phyloP scores from a whole-genome alignment of 1,140 invertebrate genomes.

The Drosophila mauritiana region DNA sequence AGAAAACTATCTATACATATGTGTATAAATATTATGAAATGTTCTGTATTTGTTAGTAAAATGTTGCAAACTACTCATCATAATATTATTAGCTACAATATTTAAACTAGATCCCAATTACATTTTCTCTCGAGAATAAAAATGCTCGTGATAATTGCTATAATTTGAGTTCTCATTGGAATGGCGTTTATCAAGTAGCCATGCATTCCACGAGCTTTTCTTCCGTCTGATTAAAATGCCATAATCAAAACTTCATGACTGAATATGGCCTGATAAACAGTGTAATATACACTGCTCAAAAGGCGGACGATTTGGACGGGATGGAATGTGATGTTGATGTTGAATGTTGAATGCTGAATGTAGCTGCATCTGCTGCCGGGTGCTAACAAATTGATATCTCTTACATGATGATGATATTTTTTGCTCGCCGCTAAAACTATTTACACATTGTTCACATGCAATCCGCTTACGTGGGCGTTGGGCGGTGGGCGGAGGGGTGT shows the following conservation, averaged over 20 bases:
- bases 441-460: slow-evolving; percentile 57
- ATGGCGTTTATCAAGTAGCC: not conserved
- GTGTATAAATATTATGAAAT: too few relatives aligned
- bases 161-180: not conserved
- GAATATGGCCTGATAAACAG: slow-evolving; percentile 23
- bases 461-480: slow-evolving; percentile 10
- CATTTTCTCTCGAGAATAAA: not conserved
- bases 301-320: slow-evolving; percentile 6
- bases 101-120: not conserved
- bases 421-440: slow-evolving; percentile 37
- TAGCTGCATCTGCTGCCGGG: slow-evolving; percentile 3
- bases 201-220: slow-evolving; percentile 1
- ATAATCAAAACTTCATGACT: slow-evolving; percentile 29
- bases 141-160: slow-evolving; percentile 2
- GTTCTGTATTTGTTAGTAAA: not conserved
- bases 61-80: not conserved
- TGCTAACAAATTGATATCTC: slow-evolving; percentile 69
- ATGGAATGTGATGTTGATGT: slow-evolving; percentile 3
- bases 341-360: not conserved
- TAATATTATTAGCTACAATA: not conserved
- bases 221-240: slow-evolving; percentile 24
- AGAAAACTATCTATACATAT: not conserved
- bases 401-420: slow-evolving; percentile 55
- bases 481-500: not conserved
- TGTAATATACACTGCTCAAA: slow-evolving; percentile 10